phyloP scores from a whole-genome alignment of 2,888 invertebrate species.

The Cryptocheilus praepositus region DNA sequence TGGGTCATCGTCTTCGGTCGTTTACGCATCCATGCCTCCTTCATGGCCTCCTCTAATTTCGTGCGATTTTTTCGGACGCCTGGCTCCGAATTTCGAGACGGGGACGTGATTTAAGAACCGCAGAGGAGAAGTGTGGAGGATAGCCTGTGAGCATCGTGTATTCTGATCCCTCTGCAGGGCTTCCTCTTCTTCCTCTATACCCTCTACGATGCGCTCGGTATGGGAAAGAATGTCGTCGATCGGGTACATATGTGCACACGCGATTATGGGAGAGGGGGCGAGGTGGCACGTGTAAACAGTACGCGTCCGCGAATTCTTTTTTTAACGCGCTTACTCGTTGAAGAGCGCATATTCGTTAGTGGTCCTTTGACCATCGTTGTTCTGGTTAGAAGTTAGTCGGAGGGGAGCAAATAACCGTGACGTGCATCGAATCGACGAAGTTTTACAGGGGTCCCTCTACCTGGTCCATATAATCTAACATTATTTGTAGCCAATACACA shows the following conservation, averaged over 20 bases:
- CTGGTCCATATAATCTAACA: too few relatives aligned
- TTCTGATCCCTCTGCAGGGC: conserved; percentile 24
- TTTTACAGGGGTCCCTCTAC: too few relatives aligned
- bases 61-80: too few relatives aligned
- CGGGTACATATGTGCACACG: conserved; percentile 32
- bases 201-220: conserved; percentile 28
- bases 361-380: too few relatives aligned
- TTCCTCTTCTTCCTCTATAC: conserved; percentile 32
- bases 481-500: too few relatives aligned
- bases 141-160: conserved; percentile 15
- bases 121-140: background rate
- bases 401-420: too few relatives aligned
- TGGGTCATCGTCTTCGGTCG: too few relatives aligned
- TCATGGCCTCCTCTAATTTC: too few relatives aligned
- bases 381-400: too few relatives aligned
- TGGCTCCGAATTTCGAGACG: too few relatives aligned
- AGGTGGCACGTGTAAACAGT: conserved; percentile 17
- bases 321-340: background rate
- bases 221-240: conserved; percentile 51
- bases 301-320: conserved; percentile 34
- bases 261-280: conserved; percentile 11
- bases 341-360: background rate
- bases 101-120: background rate
- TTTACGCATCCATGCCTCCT: too few relatives aligned
- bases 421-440: too few relatives aligned